A percentile compares a stretch with the other conserved stretches of the same genome.
These are phyloP conservation scores for Amiota mariae DNA, from an alignment of 2,888 invertebrate species.

Conservation along the genomic window DNA sequence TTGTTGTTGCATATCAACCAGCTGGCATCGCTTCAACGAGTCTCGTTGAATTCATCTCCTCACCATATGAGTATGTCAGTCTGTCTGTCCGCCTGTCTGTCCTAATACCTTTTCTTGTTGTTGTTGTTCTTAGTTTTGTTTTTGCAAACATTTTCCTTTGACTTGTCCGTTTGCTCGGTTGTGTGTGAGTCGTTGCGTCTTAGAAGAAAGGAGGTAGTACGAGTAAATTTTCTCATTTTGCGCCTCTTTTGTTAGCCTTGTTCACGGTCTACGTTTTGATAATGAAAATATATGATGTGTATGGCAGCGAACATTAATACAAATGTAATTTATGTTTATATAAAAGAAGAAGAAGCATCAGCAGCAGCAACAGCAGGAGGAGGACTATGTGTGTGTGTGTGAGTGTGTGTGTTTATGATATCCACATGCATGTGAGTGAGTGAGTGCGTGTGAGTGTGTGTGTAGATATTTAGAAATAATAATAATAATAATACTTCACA, in stretches of 20 bases:
- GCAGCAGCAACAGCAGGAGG: too few species aligned
- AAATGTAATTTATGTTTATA: conserved; percentile 67
- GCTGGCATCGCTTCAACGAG: conserved; percentile 20
- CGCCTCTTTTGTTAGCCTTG: conserved; percentile 21
- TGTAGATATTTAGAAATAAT: conserved; percentile 17
- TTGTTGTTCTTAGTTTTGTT: conserved; percentile 24
- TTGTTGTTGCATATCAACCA: conserved; percentile 28
- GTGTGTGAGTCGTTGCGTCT: conserved; percentile 25
- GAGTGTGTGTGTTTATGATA: conserved; percentile 35
- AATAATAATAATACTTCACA: conserved; percentile 62
- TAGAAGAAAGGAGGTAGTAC: too few species aligned
- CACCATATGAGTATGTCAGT: conserved; percentile 6
- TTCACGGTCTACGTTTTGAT: conserved; percentile 60
- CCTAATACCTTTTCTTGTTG: conserved; percentile 31
- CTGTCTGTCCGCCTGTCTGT: neutral
- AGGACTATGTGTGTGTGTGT: conserved; percentile 37
- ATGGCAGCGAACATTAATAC: conserved; percentile 63
- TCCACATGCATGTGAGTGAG: conserved; percentile 26
- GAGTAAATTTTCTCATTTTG: conserved; percentile 31
- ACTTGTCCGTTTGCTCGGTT: conserved; percentile 37
- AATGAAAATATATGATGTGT: conserved; percentile 69
- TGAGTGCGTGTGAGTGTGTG: conserved; percentile 33
- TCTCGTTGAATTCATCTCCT: conserved; percentile 13
- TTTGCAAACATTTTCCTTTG: conserved; percentile 36
- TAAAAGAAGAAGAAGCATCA: conserved; percentile 4